Evolutionary conservation across 2,113 vertebrate species (phyloP).

Genomic region (Hydrolagus affinis): DNA sequence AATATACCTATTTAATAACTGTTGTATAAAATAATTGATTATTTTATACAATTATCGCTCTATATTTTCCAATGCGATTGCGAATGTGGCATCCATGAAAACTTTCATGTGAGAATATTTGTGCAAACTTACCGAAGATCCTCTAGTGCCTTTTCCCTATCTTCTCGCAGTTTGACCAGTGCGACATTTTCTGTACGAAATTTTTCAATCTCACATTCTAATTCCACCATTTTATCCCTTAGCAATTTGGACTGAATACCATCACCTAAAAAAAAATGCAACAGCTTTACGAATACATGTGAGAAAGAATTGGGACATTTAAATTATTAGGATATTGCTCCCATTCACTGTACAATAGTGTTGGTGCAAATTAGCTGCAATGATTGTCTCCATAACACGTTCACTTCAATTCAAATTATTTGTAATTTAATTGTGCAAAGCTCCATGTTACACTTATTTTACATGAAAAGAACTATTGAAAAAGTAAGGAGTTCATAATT

Average conservation of each 20-base stretch:
- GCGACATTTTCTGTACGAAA: slow-evolving; percentile 79
- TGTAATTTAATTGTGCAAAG: too few species aligned
- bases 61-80: not conserved
- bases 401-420: too few species aligned
- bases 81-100: not conserved
- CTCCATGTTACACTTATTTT: too few species aligned
- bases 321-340: too few species aligned
- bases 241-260: slow-evolving; percentile 64
- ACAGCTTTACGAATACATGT: not conserved
- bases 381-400: too few species aligned
- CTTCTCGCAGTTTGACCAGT: slow-evolving; percentile 67
- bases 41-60: not conserved
- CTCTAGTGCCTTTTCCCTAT: slow-evolving; percentile 65
- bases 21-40: too few species aligned
- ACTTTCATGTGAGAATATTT: not conserved
- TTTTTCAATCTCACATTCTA: slow-evolving; percentile 83
- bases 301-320: too few species aligned
- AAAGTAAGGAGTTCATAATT: too few species aligned
- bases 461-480: too few species aligned
- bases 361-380: too few species aligned
- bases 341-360: too few species aligned
- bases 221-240: slow-evolving; percentile 67
- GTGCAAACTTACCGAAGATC: slow-evolving; percentile 59
- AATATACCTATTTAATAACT: too few species aligned
- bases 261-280: slow-evolving; percentile 48